Conservation (phyloP, 2,797 vertebrate species). For the Yasuhikotakia modesta region DNA sequence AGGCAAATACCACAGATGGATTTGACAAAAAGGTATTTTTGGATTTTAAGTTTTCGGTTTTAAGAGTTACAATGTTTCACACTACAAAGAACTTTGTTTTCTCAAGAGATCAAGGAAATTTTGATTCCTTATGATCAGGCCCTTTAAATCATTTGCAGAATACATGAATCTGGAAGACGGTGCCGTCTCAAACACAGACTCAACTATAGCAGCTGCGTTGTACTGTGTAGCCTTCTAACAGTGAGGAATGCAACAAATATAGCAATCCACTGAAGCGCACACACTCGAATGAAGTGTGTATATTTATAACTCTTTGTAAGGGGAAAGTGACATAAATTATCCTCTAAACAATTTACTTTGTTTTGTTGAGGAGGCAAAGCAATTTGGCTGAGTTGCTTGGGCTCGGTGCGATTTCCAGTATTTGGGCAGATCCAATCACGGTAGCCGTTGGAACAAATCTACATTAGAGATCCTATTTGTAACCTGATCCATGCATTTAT, state of each 20-base stretch:
- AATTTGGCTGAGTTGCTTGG: slow-evolving; percentile 42
- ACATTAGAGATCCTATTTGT: slow-evolving; percentile 21
- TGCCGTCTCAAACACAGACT: not conserved
- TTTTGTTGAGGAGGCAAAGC: slow-evolving; percentile 52
- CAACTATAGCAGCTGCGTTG: not conserved
- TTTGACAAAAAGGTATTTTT: no score
- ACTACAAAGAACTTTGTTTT: not conserved
- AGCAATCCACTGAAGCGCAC: slow-evolving; percentile 21
- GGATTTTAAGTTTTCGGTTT: no score
- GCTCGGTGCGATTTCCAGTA: slow-evolving; percentile 35
- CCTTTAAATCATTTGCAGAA: not conserved
- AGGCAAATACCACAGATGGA: no score
- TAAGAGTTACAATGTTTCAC: no score
- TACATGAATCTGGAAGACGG: not conserved
- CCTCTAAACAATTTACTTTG: slow-evolving; percentile 59
- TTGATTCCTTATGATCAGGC: not conserved
- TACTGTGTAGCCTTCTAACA: not conserved
- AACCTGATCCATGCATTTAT: slow-evolving; percentile 38
- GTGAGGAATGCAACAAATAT: slow-evolving; percentile 32
- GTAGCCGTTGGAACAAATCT: slow-evolving; percentile 32
- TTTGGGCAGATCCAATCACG: slow-evolving; percentile 39
- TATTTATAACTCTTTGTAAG: slow-evolving; percentile 57
- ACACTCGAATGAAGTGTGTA: slow-evolving; percentile 49
- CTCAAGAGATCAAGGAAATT: not conserved
- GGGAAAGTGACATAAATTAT: slow-evolving; percentile 54